Percentiles rank a stretch among this genome's conserved stretches.
Conservation (phyloP, 2,888 invertebrate species). For the Cataglyphis cursor region DNA sequence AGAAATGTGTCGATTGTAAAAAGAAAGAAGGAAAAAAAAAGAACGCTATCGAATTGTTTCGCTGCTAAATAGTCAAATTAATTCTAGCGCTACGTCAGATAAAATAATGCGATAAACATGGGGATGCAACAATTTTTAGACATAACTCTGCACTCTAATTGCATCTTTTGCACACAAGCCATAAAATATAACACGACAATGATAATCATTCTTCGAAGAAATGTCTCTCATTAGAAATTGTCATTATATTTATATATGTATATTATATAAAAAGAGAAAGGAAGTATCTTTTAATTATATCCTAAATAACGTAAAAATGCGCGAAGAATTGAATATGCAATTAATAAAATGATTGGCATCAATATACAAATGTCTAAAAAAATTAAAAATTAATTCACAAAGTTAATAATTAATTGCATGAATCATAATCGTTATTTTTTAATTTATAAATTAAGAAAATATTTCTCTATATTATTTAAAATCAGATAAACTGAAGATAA, state of each 20-base stretch:
- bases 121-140: constrained; percentile 32
- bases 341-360: neutral
- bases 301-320: neutral
- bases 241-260: neutral
- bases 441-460: constrained; percentile 5
- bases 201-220: neutral
- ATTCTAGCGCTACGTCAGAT: constrained; percentile 19
- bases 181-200: neutral
- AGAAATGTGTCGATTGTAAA: constrained; percentile 2
- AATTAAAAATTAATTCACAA: constrained; percentile 5
- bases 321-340: neutral
- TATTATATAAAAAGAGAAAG: neutral
- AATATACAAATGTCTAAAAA: neutral
- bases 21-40: constrained; percentile 11
- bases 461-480: neutral
- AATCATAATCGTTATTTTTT: neutral
- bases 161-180: constrained; percentile 21
- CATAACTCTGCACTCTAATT: constrained; percentile 15
- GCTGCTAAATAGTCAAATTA: constrained; percentile 10
- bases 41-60: constrained; percentile 4
- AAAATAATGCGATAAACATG: constrained; percentile 6
- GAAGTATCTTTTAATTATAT: neutral
- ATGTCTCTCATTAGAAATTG: neutral
- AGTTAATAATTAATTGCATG: neutral
- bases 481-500: neutral